phyloP scores from a whole-genome alignment of 2,888 invertebrate species.

The Cylloceria caligata region DNA sequence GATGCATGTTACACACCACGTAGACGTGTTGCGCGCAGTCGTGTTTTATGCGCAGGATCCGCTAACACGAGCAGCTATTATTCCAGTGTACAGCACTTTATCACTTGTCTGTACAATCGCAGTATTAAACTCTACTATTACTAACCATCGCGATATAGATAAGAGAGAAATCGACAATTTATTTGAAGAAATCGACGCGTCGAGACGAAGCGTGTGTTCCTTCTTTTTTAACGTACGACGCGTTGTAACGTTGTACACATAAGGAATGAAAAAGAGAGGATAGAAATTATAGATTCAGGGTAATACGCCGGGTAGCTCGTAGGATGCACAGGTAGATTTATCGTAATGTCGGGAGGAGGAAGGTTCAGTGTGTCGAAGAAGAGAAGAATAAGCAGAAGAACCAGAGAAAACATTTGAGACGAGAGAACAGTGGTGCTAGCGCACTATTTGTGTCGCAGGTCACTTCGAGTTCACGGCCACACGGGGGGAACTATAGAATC shows the following conservation, averaged over 20 bases:
- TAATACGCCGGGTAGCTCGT: conserved; percentile 6
- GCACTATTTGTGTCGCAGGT: conserved; percentile 82
- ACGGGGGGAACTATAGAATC: conserved; percentile 43
- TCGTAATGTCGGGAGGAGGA: conserved; percentile 76
- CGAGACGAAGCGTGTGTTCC: not conserved
- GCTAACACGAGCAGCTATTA: not conserved
- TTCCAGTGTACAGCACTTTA: not conserved
- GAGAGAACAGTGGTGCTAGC: conserved; percentile 56
- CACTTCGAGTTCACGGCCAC: conserved; percentile 82
- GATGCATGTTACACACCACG: not conserved
- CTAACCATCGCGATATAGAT: no score
- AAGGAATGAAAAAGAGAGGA: conserved; percentile 18
- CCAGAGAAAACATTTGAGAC: conserved; percentile 56
- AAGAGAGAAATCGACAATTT: conserved; percentile 21
- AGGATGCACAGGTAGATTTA: conserved; percentile 81
- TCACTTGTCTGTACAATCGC: conserved; percentile 1
- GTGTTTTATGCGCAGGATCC: not conserved
- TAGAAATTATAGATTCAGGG: conserved; percentile 32
- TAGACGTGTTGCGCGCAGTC: no score
- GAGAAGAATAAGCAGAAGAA: conserved; percentile 51
- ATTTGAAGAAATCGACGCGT: no score
- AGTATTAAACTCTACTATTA: not conserved
- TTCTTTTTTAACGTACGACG: not conserved
- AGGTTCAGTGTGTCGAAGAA: conserved; percentile 45
- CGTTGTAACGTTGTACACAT: conserved; percentile 16